phyloP scores from a whole-genome alignment of 1,140 invertebrate genomes.

The Drosophila arizonae region DNA sequence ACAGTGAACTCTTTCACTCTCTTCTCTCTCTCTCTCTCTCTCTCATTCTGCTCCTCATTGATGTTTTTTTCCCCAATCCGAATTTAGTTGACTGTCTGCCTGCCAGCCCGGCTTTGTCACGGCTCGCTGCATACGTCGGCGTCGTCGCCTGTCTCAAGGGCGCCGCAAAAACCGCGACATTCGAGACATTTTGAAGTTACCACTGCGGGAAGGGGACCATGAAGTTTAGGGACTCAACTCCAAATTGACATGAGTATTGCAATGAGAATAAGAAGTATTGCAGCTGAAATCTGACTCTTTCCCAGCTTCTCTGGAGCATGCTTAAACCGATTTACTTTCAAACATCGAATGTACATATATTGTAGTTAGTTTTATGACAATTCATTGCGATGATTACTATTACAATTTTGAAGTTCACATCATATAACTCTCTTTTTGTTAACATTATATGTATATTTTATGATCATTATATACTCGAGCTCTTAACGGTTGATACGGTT shows the following conservation, averaged over 20 bases:
- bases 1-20: neutral
- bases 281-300: constrained; percentile 8
- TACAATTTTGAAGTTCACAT: too few species aligned
- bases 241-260: neutral
- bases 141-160: constrained; percentile 45
- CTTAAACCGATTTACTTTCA: neutral
- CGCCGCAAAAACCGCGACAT: constrained; percentile 28
- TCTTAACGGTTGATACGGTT: too few species aligned
- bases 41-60: neutral
- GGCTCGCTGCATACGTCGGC: constrained; percentile 32
- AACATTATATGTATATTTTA: too few species aligned
- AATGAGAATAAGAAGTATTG: constrained; percentile 22
- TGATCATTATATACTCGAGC: too few species aligned
- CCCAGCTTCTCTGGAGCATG: too few species aligned
- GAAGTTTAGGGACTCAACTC: neutral
- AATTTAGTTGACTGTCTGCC: neutral
- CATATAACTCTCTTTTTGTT: too few species aligned
- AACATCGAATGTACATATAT: neutral
- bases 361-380: neutral
- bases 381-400: too few species aligned
- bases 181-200: constrained; percentile 20
- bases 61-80: too few species aligned
- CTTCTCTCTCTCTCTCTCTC: neutral
- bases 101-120: neutral
- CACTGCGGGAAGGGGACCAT: too few species aligned